Evolutionary conservation across 2,888 invertebrate species (phyloP), one percentile per base, ranked within the genome.

Genomic region (Antheraea yamamai): DNA sequence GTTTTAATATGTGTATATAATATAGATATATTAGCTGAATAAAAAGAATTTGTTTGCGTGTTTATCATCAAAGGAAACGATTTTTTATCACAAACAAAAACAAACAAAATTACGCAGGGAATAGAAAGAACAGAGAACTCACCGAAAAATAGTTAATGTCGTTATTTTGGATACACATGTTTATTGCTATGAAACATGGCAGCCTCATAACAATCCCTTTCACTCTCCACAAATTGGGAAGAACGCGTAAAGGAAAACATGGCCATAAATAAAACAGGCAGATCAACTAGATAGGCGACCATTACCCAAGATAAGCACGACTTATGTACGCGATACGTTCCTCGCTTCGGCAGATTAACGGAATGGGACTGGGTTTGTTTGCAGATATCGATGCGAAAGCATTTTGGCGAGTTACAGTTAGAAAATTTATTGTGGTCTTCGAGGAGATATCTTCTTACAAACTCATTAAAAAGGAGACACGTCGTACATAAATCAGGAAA

Each of bases 391-490:
- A 93, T 89, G 88, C 85, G 86, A 87, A 90, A 89, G 88, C 91
- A 88, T 95, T 93, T 93, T 85, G 89, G 92, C 88, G 85, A 92
- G 93, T 92, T 92, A 89, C 91, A 87, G 90, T 87, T 85, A 80
- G 87, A 83, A 91, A 92, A 94, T 94, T 94, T 94, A 95, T 94
- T 91, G 92, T 91, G 88, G 90, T 88, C 88, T 89, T 91, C 90
- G 83, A 86, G 87, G 89, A 91, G 93, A 94, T 95, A 95, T 94
- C 94, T 93, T 94, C 93, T 94, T 94, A 93, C 93, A 87, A 92
- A 91, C 94, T 94, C 95, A 94, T 95, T 95, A 95, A 95, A 95
- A 93, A 94, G 93, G 94, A 94, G 94, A 94, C 93, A 92, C 91
- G 93, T 91, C 93, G 93, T 90, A 92, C 92, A 95, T 95, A 95